These are phyloP conservation scores for Callocephalon fimbriatum DNA, from an alignment of 2,113 vertebrate genomes.

Conservation along the genomic window DNA sequence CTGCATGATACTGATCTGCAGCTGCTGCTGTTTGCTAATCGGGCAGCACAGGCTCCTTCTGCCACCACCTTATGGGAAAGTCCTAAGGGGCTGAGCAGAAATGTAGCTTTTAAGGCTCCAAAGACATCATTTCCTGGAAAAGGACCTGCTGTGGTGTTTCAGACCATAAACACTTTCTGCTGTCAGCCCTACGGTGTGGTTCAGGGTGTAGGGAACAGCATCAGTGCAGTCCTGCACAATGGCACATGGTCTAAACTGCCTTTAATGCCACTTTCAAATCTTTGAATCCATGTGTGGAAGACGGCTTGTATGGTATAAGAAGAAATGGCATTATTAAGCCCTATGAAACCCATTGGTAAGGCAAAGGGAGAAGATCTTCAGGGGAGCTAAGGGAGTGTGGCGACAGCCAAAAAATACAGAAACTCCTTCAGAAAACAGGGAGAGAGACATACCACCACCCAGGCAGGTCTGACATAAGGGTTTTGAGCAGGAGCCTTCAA, in stretches of 20 bases:
- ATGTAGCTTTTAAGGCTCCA: background rate
- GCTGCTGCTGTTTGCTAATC: background rate
- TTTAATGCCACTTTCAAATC: background rate
- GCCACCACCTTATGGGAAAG: background rate
- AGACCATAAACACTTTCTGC: background rate
- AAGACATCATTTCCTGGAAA: background rate
- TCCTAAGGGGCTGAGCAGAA: background rate
- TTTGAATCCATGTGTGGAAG: background rate
- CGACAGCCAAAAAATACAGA: background rate
- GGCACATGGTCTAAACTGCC: background rate
- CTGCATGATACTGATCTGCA: background rate
- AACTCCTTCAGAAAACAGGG: constrained; percentile 45
- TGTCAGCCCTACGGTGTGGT: accelerated
- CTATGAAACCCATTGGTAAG: background rate
- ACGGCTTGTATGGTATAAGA: accelerated
- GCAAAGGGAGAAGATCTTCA: constrained; percentile 17
- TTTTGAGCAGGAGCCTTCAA: constrained; percentile 48
- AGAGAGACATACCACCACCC: constrained; percentile 53
- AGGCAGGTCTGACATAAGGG: constrained; percentile 53
- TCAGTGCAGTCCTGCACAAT: background rate
- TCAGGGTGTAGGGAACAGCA: background rate
- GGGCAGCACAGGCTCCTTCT: background rate
- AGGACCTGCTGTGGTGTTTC: background rate
- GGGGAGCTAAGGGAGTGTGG: background rate
- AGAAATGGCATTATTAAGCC: background rate